phyloP scores from a whole-genome alignment of 2,113 vertebrate genomes.

The Pteruthius melanotis region DNA sequence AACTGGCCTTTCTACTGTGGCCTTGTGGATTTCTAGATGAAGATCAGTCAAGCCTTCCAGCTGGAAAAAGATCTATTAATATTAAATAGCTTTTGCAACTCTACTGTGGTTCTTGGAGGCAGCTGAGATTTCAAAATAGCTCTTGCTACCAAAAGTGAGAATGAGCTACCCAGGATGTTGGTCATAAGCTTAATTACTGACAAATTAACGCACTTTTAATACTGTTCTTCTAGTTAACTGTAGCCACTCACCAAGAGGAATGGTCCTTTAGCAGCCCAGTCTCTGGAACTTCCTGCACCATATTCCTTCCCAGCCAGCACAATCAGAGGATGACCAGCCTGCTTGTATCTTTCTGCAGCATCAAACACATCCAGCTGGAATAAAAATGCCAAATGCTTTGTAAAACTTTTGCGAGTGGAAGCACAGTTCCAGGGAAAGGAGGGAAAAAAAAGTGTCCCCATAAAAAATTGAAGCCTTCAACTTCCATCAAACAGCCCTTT shows the following conservation, averaged over 20 bases:
- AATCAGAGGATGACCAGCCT: constrained; percentile 81
- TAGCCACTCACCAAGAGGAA: constrained; percentile 84
- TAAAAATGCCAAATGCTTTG: neutral
- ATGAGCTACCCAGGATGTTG: neutral
- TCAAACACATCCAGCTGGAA: constrained; percentile 90
- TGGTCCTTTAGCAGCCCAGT: constrained; percentile 98
- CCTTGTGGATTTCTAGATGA: neutral
- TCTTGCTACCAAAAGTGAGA: neutral
- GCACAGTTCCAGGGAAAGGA: neutral
- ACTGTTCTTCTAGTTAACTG: neutral
- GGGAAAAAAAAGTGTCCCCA: neutral
- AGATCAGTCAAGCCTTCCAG: neutral
- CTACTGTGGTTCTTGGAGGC: neutral
- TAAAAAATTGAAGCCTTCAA: neutral
- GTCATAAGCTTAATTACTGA: neutral
- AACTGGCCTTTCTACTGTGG: neutral
- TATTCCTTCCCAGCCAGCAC: constrained; percentile 95
- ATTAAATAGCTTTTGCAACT: neutral
- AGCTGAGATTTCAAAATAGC: neutral
- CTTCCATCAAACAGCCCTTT: neutral
- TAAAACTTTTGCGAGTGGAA: neutral
- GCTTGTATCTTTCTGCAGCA: constrained; percentile 87
- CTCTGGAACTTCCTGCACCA: constrained; percentile 93
- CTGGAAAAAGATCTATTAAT: neutral
- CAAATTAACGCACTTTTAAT: neutral